Base-by-base conservation (phyloP, 2,888 invertebrate genomes). In the Sclerodermus sp. region DNA sequence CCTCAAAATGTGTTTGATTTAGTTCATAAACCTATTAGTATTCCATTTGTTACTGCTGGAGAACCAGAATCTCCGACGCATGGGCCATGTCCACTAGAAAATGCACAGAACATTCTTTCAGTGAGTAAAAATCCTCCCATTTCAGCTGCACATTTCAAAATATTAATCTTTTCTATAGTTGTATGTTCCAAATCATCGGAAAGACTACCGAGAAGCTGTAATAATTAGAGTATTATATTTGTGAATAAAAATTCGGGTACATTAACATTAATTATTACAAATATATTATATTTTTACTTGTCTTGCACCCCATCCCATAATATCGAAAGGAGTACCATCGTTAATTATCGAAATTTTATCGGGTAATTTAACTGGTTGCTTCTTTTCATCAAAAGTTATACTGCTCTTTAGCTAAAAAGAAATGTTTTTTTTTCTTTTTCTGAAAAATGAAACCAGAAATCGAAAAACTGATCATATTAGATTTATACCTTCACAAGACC, bases 11-110 rank as follows among this genome's bases (percentile, higher is more conserved):
- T 5, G 23, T 23, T 5, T 23, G 23, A 23, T 23, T 23, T 3
- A 23, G 23, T 23, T 23, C 8, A 40, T 47, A 58, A 54, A 65
- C 71, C 71, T 36, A 65, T 56, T 32, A 71, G 42, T 1, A 51
- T 52, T 18, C 51, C 46, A 10, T 66, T 37, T 34, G 45, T 34
- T 12, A 64, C 34, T 1, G 67, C 66, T 5, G 68, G 63, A 3
- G 71, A 64, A 2, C 71, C 71, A 1, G 71, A 65, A 43, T 71
- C 71, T 0, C 71, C 70, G 16, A 71, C 51, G 53, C 71, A 71
- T 5, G 68, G 63, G 1, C 64, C 66, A 10, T 42, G 47, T 1
- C 49, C 52, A 12, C 47, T 29, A 6, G 46, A 48, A 42, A 56
- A 52, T 3, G 58, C 51, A 46, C 71, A 71, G 46, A 71, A 67